phyloP scores from a whole-genome alignment of 2,797 vertebrate genomes.

The Notamacropus eugenii region DNA sequence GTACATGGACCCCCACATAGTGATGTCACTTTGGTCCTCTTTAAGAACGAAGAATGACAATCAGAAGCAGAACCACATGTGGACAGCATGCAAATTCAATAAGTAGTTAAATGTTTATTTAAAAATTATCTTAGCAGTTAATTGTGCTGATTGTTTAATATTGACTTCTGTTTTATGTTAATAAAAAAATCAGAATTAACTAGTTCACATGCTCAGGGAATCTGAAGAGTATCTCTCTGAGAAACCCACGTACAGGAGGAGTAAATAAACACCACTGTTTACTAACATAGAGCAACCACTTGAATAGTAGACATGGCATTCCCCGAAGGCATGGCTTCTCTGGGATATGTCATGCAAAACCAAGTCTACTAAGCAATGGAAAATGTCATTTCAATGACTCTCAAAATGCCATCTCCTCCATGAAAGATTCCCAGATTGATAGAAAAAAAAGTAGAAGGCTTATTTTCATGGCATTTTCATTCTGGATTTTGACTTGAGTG shows the following conservation, averaged over 20 bases:
- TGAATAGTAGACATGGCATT: neutral
- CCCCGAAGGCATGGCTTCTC: neutral
- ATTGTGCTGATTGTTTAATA: neutral
- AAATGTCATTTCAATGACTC: neutral
- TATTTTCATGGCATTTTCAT: neutral
- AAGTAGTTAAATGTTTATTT: neutral
- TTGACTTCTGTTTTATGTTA: neutral
- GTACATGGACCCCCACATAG: neutral
- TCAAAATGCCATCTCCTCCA: neutral
- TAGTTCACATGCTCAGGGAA: neutral
- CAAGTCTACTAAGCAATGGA: neutral
- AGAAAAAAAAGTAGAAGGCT: neutral
- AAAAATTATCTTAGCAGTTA: neutral
- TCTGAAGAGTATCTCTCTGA: neutral
- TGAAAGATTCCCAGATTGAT: conserved; percentile 8
- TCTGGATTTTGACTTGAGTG: conserved; percentile 6
- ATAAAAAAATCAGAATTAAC: neutral
- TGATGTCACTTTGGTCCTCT: neutral
- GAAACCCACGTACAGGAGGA: neutral
- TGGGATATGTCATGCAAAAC: neutral
- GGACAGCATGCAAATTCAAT: neutral
- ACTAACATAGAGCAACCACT: neutral
- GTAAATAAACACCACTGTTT: neutral
- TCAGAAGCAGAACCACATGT: neutral
- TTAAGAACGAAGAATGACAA: neutral